Conservation (phyloP, 2,113 vertebrate genomes). For the Eptatretus burgeri region DNA sequence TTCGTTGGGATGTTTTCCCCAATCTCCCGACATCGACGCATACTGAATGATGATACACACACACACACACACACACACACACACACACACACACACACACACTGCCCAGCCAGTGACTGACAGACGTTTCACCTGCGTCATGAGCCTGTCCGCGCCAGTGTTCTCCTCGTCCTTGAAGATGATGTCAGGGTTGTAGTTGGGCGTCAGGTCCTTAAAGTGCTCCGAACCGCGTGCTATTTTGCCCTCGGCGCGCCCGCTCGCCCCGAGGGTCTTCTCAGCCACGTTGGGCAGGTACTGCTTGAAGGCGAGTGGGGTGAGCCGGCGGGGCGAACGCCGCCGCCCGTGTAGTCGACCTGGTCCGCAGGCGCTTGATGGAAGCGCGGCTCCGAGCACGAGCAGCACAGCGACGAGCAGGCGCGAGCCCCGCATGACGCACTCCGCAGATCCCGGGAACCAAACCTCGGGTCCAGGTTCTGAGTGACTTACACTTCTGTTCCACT, state of each 20-base stretch:
- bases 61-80: too few relatives aligned
- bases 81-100: too few relatives aligned
- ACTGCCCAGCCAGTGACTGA: too few relatives aligned
- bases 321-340: constrained; percentile 70
- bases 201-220: constrained; percentile 96
- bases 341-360: constrained; percentile 91
- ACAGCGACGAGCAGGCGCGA: constrained; percentile 13
- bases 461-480: too few relatives aligned
- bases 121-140: constrained; percentile 67
- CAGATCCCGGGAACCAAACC: too few relatives aligned
- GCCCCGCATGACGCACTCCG: constrained; percentile 18
- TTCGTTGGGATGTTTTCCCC: too few relatives aligned
- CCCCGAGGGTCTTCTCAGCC: constrained; percentile 95
- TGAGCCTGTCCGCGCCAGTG: constrained; percentile 88
- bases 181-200: constrained; percentile 99
- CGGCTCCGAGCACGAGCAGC: constrained; percentile 17
- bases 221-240: constrained; percentile 96
- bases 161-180: constrained; percentile 99
- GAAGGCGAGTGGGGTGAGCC: constrained; percentile 89
- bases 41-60: too few relatives aligned
- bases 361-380: constrained; percentile 38
- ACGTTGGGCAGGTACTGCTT: constrained; percentile 99
- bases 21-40: too few relatives aligned
- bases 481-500: too few relatives aligned
- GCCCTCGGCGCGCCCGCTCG: constrained; percentile 86